Conservation (phyloP, 2,113 vertebrate genomes). For the Channa argus region DNA sequence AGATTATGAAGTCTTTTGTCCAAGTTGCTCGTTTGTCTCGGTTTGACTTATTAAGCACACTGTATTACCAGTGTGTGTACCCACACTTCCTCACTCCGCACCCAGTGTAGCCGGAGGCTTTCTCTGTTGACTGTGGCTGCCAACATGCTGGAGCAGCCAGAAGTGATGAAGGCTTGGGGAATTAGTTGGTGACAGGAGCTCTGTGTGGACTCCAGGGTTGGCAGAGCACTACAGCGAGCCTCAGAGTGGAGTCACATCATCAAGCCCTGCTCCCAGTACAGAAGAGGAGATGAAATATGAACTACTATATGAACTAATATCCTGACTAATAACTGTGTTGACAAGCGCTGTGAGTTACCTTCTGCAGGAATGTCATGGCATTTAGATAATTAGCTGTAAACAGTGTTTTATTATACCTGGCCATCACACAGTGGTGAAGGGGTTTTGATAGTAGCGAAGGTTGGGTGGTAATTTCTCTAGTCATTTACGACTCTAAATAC, state of each 20-base stretch:
- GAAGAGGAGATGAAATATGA: constrained; percentile 73
- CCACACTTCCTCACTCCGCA: constrained; percentile 9
- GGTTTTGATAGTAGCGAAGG: constrained; percentile 74
- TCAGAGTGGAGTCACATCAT: constrained; percentile 11
- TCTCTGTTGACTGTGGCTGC: constrained; percentile 38
- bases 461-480: constrained; percentile 62
- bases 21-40: background rate
- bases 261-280: constrained; percentile 7
- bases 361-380: constrained; percentile 76
- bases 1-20: background rate
- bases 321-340: constrained; percentile 77
- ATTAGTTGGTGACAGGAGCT: constrained; percentile 56
- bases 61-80: constrained; percentile 12
- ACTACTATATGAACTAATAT: constrained; percentile 69
- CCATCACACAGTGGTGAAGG: constrained; percentile 33
- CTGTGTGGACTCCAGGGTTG: constrained; percentile 40
- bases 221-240: constrained; percentile 23
- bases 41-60: constrained; percentile 1
- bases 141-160: constrained; percentile 17
- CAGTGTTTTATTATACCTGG: constrained; percentile 67
- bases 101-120: constrained; percentile 32
- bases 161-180: constrained; percentile 51
- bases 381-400: constrained; percentile 83
- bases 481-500: constrained; percentile 58
- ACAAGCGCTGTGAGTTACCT: constrained; percentile 75